Evolutionary conservation across 2,888 invertebrate genomes (phyloP).

Genomic region (Athrips mouffetella): DNA sequence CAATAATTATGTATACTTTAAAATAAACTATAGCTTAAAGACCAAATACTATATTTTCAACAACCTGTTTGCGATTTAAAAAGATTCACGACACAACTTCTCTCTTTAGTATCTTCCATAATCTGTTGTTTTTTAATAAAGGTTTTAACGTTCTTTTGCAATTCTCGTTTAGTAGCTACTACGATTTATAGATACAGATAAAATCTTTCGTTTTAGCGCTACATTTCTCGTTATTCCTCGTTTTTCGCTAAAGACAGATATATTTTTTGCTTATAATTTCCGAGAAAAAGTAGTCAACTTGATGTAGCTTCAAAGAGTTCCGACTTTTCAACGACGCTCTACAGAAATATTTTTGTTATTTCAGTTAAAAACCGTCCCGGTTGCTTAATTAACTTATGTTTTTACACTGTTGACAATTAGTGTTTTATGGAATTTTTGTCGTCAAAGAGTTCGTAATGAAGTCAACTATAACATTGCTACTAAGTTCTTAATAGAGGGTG

Average conservation of each 20-base stretch:
- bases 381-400: conserved; percentile 12
- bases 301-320: conserved; percentile 14
- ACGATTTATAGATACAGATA: background rate
- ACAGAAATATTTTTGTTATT: conserved; percentile 15
- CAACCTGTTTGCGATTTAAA: too few relatives aligned
- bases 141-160: background rate
- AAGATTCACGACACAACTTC: background rate
- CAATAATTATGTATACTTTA: too few relatives aligned
- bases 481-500: too few relatives aligned
- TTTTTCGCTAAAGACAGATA: background rate
- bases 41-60: too few relatives aligned
- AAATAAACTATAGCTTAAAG: too few relatives aligned
- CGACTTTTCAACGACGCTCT: conserved; percentile 15
- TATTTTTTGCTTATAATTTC: background rate
- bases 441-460: too few relatives aligned
- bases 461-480: too few relatives aligned
- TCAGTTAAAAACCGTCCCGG: conserved; percentile 11
- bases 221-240: background rate
- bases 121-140: background rate
- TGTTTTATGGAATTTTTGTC: background rate
- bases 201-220: background rate
- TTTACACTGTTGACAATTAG: conserved; percentile 15
- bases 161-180: background rate
- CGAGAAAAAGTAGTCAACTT: conserved; percentile 13
- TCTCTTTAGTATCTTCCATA: background rate